Conservation (phyloP, 2,113 vertebrate genomes). For the Myanophis thanlyinensis region DNA sequence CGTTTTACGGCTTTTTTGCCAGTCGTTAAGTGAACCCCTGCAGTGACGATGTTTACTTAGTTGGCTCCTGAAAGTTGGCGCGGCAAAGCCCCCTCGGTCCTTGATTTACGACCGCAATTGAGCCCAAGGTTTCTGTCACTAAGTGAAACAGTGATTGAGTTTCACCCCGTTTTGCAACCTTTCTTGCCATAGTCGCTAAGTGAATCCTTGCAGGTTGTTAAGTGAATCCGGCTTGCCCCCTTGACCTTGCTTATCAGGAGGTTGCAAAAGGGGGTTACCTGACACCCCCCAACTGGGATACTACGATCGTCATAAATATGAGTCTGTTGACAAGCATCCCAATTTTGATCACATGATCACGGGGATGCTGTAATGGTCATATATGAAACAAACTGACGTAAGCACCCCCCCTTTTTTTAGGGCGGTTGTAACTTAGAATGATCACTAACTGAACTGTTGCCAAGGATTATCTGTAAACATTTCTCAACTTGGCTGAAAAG, state of each 20-base stretch:
- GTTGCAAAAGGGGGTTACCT: neutral
- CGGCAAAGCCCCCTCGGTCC: too few relatives aligned
- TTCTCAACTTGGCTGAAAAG: neutral
- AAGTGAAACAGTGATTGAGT: neutral
- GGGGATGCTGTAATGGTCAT: neutral
- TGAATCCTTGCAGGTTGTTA: neutral
- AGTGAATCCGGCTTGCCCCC: neutral
- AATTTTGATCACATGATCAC: neutral
- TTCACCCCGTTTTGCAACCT: neutral
- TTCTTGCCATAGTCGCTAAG: neutral
- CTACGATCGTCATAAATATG: neutral
- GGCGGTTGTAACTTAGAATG: neutral
- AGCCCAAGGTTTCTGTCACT: neutral
- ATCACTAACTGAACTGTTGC: neutral
- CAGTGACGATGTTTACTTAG: too few relatives aligned
- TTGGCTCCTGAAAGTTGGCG: too few relatives aligned
- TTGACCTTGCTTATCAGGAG: neutral
- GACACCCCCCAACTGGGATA: neutral
- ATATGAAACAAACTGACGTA: neutral
- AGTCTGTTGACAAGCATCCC: neutral
- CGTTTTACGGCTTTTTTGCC: too few relatives aligned
- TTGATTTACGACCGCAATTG: too few relatives aligned
- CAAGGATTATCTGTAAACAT: neutral
- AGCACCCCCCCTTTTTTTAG: neutral
- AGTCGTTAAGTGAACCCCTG: too few relatives aligned